Conservation (phyloP, 2,113 vertebrate genomes). For the Sakesphorus luctuosus region DNA sequence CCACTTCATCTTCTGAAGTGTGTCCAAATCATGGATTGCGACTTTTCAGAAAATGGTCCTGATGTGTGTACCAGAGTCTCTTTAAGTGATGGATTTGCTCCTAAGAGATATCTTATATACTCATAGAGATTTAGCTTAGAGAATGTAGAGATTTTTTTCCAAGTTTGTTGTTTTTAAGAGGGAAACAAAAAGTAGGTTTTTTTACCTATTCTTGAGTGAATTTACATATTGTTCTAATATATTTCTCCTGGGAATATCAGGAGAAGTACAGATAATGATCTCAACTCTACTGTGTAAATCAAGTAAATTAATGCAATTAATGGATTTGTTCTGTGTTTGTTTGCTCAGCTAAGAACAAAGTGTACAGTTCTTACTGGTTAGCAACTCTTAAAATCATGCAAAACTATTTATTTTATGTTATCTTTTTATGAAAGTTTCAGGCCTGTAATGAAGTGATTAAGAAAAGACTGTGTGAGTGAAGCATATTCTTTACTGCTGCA, state of each 20-base stretch:
- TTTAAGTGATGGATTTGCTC: neutral
- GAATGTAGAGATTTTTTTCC: neutral
- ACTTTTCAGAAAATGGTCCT: neutral
- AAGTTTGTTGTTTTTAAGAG: neutral
- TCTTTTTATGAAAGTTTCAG: neutral
- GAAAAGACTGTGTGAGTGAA: neutral
- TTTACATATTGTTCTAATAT: neutral
- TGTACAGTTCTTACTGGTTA: neutral
- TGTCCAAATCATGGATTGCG: neutral
- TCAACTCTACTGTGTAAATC: neutral
- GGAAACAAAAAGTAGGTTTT: neutral
- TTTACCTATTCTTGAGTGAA: neutral
- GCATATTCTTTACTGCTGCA: conserved; percentile 27
- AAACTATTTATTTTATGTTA: neutral
- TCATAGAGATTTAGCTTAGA: neutral
- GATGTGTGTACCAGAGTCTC: neutral
- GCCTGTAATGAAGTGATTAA: neutral
- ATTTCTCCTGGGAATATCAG: neutral
- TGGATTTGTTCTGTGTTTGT: neutral
- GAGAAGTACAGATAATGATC: neutral
- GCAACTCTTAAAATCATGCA: neutral
- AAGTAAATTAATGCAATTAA: neutral
- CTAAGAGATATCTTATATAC: neutral
- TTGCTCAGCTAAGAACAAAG: neutral
- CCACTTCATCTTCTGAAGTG: neutral